A percentile compares a stretch with the other conserved stretches of the same genome.
Conservation (phyloP, 2,888 invertebrate species). For the Melikaiella ostensackeni region DNA sequence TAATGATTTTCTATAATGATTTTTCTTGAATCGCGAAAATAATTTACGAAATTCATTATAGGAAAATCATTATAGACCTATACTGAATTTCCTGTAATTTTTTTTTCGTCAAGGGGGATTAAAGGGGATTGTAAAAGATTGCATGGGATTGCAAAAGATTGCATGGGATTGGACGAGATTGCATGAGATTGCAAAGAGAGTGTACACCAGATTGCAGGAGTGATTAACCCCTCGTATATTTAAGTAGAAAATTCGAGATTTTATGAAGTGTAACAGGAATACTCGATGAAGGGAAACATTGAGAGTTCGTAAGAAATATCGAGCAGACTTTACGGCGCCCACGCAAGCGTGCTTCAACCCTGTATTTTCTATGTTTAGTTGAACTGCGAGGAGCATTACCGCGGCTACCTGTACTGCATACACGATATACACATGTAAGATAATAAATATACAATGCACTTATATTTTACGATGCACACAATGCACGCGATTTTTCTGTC, state of each 20-base stretch:
- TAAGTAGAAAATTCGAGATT: constrained; percentile 38
- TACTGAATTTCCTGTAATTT: too few species aligned
- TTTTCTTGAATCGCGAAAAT: too few species aligned
- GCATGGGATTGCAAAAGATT: too few species aligned
- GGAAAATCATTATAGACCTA: too few species aligned
- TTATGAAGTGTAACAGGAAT: constrained; percentile 49
- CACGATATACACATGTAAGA: constrained; percentile 48
- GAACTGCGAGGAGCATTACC: constrained; percentile 9
- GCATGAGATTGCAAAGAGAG: too few species aligned
- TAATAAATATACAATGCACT: constrained; percentile 43
- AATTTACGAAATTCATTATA: too few species aligned
- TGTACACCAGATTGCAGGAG: too few species aligned
- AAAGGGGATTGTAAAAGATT: too few species aligned
- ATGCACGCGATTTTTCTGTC: background rate
- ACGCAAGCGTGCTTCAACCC: constrained; percentile 60
- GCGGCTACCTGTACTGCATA: constrained; percentile 41
- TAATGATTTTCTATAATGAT: too few species aligned
- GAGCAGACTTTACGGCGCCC: constrained; percentile 68
- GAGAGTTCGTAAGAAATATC: constrained; percentile 53
- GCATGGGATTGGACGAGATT: too few species aligned
- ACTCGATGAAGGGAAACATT: constrained; percentile 49
- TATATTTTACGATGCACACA: constrained; percentile 42
- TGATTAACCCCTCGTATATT: too few species aligned
- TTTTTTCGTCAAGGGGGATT: too few species aligned
- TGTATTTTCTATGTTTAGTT: constrained; percentile 30